Evolutionary conservation across 2,113 vertebrate species (phyloP), one percentile per base, ranked within the genome.

Genomic region (Rhinopomastus cyanomelas): DNA sequence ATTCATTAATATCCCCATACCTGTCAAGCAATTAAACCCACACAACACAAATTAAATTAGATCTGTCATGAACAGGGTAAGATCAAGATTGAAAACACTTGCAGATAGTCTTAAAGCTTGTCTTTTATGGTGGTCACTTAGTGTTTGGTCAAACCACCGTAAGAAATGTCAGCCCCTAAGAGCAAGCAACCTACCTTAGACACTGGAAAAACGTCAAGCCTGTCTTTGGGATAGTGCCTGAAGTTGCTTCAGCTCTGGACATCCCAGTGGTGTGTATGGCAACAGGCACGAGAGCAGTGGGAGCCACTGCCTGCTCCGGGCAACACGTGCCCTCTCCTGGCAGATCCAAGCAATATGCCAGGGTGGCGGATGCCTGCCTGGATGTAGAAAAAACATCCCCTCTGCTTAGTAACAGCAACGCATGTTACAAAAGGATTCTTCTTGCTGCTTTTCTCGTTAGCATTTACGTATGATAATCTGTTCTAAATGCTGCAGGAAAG

Each of bases 1-100:
- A 89, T 91, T 95, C 94, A 81, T 88, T 90, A 94, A 88, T 61
- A 94, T 65, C 55, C 64, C 64, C 37, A 16, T 82, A 87, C 62
- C 52, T 91, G 34, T 46, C 73, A 81, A 90, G 79, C 52, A 48
- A 71, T 60, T 88, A 93, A 88, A 64, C 42, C 59, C 72, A 81
- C 27, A 67, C 16, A 80, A 76, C 51, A 92, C 39, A 81, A 69
- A 83, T 27, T 8, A 78, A 88, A 90, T 78, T 5, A 48, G n/a
- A 78, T 39, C 59, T 69, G 30, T 59, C 74, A 62, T 48, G 36
- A 81, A 81, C 7, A 59, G 29, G 49, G 39, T 2, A 65, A 27
- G 16, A 88, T 79, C 25, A 75, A 53, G 27, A 91, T 29, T 53
- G 22, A 89, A 82, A 65, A 12, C 49, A 15, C 18, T 27, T 46